Base-by-base conservation (phyloP, 1,140 invertebrate genomes). In the Radopholus similis region DNA sequence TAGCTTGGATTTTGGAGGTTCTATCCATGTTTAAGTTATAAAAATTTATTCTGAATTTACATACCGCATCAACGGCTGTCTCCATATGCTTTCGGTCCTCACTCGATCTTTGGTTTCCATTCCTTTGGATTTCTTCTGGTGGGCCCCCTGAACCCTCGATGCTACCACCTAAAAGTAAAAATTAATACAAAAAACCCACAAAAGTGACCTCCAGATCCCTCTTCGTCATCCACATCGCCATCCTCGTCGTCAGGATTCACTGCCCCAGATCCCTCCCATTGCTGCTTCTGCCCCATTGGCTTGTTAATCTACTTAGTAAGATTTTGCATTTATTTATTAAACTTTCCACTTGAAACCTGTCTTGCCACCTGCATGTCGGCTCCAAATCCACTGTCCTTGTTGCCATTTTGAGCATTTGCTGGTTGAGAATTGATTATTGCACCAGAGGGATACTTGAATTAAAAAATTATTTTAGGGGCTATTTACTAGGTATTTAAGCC, bases 161-260 rank as follows among this genome's bases (percentile, higher is more conserved):
- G 15, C n/a, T 28, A 51, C 30, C 47, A 26, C n/a, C 3, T 26
- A 23, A 23, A 51, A 26, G 18, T 0, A 47, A 13, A n/a, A 11
- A 11, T 47, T 47, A 0, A 11, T 18, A 47, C 26, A n/a, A 4
- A 18, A 9, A 18, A n/a, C 44, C 44, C 18, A 13, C 1, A 1
- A 13, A 13, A 9, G 23, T 1, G 30, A 51, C 47, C 47, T 51
- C 47, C 47, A 28, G 47, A 51, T 15, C 47, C 47, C 21, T 51
- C 47, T 51, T 51, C 47, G 47, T n/a, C n/a, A n/a, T 51, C 47
- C 47, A 51, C 47, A 15, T 51, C 47, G 23, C 47, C 47, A 15
- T 51, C 47, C 4, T 51, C 47, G 47, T 51, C 47, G 18, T 51
- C 47, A 6, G 47, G 47, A 51, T 23, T 51, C n/a, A n/a, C n/a